Conservation (phyloP, 2,888 invertebrate species). For the Aethes cnicana region DNA sequence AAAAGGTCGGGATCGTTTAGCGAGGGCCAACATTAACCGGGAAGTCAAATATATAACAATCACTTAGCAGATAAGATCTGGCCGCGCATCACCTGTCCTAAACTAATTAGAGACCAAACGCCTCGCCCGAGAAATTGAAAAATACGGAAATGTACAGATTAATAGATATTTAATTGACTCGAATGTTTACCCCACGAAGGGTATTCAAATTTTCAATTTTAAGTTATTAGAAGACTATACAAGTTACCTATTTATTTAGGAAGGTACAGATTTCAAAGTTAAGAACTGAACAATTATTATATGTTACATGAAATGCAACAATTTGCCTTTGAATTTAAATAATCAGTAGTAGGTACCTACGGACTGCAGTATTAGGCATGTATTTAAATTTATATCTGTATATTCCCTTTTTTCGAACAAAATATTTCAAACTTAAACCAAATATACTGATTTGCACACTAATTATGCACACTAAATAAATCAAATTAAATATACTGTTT, state of each 20-base stretch:
- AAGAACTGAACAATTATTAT: not conserved
- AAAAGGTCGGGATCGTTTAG: constrained; percentile 9
- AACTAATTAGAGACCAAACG: constrained; percentile 1
- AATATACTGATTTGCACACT: too few relatives aligned
- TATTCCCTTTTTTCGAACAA: too few relatives aligned
- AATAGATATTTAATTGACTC: constrained; percentile 1
- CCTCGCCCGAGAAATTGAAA: constrained; percentile 3
- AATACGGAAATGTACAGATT: not conserved
- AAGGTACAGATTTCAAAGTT: too few relatives aligned
- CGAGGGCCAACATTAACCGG: not conserved
- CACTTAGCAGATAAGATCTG: not conserved
- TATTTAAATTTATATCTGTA: too few relatives aligned
- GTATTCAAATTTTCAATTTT: not conserved
- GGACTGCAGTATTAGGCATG: too few relatives aligned
- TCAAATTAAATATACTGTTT: too few relatives aligned
- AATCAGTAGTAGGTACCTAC: too few relatives aligned
- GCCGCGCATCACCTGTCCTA: not conserved
- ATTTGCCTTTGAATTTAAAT: too few relatives aligned
- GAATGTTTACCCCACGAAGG: not conserved
- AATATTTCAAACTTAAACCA: too few relatives aligned
- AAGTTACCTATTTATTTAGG: too few relatives aligned
- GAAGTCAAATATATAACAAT: not conserved
- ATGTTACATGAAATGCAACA: not conserved
- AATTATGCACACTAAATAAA: too few relatives aligned
- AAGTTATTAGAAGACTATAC: too few relatives aligned